Evolutionary conservation across 2,888 invertebrate species (phyloP), one percentile per base, ranked within the genome.

Genomic region (Onchidella celtica): DNA sequence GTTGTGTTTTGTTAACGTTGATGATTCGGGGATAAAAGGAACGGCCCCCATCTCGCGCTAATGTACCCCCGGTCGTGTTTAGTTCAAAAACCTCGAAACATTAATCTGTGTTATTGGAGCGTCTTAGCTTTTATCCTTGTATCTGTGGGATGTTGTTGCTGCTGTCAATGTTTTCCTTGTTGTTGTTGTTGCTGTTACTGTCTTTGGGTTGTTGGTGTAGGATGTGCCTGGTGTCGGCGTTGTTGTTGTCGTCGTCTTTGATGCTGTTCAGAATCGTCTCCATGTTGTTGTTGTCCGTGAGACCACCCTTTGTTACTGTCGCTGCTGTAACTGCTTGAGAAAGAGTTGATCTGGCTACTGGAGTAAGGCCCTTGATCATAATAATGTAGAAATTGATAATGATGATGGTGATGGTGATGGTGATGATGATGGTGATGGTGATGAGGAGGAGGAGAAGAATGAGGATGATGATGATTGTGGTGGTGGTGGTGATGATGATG

Each of bases 1-100:
- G n/a, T n/a, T 57, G 47, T 73, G 32, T 70, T 38, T 73, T 73
- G 73, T 73, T 57, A 38, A 24, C 27, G 36, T 11, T 27, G 47
- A 6, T 47, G 47, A 47, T 47, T 11, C 47, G 17, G 47, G 17
- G 17, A 47, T 47, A n/a, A n/a, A n/a, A n/a, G 47, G 47, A 47
- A 47, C 9, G 9, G 6, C 17, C 6, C 6, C 17, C 47, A 47
- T 47, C 47, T 47, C 6, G 47, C 9, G 47, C 47, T 47, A 11
- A 47, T 47, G 47, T 47, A 47, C 17, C 17, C 47, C 17, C 9
- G 6, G 47, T 47, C 9, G 9, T 47, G n/a, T n/a, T n/a, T n/a
- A n/a, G n/a, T n/a, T n/a, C n/a, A n/a, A n/a, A n/a, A n/a, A n/a
- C n/a, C n/a, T n/a, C n/a, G n/a, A n/a, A n/a, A n/a, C n/a, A n/a